These are phyloP conservation scores for Hydractinia symbiolongicarpus DNA, from an alignment of 30 jellyfish, hydroid and myxozoan genomes.

Conservation along the genomic window DNA sequence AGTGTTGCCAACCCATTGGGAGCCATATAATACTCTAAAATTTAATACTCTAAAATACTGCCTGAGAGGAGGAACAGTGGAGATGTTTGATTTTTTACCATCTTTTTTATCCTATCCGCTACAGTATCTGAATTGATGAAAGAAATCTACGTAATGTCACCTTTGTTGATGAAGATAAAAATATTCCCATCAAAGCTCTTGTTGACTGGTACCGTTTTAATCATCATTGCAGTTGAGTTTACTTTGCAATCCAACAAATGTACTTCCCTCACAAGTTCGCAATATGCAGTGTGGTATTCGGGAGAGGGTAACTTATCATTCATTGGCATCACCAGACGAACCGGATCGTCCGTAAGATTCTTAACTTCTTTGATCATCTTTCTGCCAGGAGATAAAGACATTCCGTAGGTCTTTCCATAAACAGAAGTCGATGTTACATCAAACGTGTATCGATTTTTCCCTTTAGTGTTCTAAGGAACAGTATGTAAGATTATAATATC, in stretches of 20 bases:
- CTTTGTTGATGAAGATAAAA: slow-evolving; percentile 38
- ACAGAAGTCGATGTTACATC: slow-evolving; percentile 12
- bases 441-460: slow-evolving; percentile 23
- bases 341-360: slow-evolving; percentile 22
- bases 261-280: slow-evolving; percentile 27
- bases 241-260: slow-evolving; percentile 19
- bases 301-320: slow-evolving; percentile 15
- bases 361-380: neutral
- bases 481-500: neutral
- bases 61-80: no score
- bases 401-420: slow-evolving; percentile 13
- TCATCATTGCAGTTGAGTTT: neutral
- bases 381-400: slow-evolving; percentile 7
- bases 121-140: no score
- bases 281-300: slow-evolving; percentile 17
- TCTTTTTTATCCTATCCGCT: no score
- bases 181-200: slow-evolving; percentile 21
- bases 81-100: no score
- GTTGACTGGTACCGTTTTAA: slow-evolving; percentile 16
- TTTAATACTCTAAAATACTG: no score
- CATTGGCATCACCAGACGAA: slow-evolving; percentile 19
- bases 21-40: no score
- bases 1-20: no score
- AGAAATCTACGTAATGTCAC: neutral
- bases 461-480: slow-evolving; percentile 19